Evolutionary conservation across 2,797 vertebrate species (phyloP).

Genomic region (Sciaenops ocellatus): DNA sequence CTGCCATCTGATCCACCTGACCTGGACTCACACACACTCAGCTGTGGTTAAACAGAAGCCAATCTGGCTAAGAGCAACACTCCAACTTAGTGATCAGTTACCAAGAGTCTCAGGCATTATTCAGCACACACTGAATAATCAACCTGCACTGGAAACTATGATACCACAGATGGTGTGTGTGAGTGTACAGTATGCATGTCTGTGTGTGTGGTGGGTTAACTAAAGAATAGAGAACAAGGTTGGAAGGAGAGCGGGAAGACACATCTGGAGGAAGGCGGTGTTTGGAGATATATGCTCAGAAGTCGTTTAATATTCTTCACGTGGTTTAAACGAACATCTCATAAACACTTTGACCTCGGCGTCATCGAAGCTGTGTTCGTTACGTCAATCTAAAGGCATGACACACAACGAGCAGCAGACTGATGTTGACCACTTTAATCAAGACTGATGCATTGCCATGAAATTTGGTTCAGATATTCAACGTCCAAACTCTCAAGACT

Average conservation of each 20-base stretch:
- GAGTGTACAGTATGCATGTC: not conserved
- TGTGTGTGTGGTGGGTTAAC: constrained; percentile 10
- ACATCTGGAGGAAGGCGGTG: not conserved
- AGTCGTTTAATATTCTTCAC: no score
- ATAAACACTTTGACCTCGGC: no score
- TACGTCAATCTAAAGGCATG: no score
- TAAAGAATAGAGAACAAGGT: not conserved
- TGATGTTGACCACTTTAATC: no score
- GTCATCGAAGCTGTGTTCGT: no score
- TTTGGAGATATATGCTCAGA: no score
- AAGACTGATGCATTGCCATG: no score
- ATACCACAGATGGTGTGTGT: constrained; percentile 6
- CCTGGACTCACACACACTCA: constrained; percentile 16
- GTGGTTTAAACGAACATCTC: no score
- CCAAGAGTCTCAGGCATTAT: constrained; percentile 61
- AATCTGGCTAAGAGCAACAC: constrained; percentile 59
- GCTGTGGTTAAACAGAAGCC: constrained; percentile 47
- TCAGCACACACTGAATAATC: constrained; percentile 58
- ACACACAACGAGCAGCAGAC: no score
- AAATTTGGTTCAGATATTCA: no score
- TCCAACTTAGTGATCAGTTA: constrained; percentile 51
- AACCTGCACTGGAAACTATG: constrained; percentile 52
- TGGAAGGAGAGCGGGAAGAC: not conserved
- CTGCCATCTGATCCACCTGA: constrained; percentile 38
- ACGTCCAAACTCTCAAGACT: no score